Evolutionary conservation across 2,113 vertebrate genomes (phyloP), one percentile per base, ranked within the genome.

Genomic region (Grus americana): DNA sequence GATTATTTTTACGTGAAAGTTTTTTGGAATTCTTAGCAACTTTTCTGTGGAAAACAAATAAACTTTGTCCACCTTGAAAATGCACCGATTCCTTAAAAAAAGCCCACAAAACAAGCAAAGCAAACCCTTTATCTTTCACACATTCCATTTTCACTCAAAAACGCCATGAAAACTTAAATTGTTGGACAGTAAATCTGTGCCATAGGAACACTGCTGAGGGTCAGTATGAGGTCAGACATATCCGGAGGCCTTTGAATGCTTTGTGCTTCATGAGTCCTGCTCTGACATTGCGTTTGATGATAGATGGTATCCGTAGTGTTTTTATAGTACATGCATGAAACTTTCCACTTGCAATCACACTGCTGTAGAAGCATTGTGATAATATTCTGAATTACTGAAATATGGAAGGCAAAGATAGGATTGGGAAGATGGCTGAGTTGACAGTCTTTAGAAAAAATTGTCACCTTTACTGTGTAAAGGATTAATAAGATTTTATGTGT

Each of bases 211-310:
- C 7, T 86, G 58, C 66, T 15, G 6, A 55, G 92, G 74, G 94
- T 95, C 78, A 62, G 18, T 50, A 17, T 68, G 66, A 73, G 93
- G 89, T 95, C 91, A 96, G 92, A 92, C 86, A 1, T 89, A 62
- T 47, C 93, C 7, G 2, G 61, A 85, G 94, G 95, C 92, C 76
- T 46, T 3, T 3, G 11, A 65, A 54, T 1, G 15, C 78, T n/a
- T 79, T 94, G 79, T 88, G 42, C 52, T 93, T 92, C 50, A 15
- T 11, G 13, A 84, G 38, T 59, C 55, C 34, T 1, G 0, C 59
- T 78, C 86, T 91, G 91, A 42, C 52, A 74, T 44, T 92, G 92
- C 80, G 55, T 75, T 89, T 92, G 58, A 85, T 55, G 58, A 85
- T 55, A 42, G 83, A 54, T 24, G 22, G 46, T 9, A 26, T 63